Base-by-base conservation (phyloP, 2,888 invertebrate species). In the Ectropis crepuscularia region DNA sequence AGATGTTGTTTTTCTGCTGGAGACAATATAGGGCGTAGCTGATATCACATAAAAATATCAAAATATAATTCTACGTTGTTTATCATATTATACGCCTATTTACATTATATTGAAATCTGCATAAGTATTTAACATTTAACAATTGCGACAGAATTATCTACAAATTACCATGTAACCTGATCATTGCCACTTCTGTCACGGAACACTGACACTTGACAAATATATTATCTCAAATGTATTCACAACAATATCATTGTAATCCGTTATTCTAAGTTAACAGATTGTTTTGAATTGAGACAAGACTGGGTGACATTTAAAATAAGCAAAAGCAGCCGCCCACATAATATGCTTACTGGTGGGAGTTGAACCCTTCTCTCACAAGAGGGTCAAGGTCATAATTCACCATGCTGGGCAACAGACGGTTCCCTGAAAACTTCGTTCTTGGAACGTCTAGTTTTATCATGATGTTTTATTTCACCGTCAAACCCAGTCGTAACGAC, bases 101-200 rank as follows among this genome's bases (percentile, higher is more conserved):
- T 41, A 41, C 41, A 28, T 28, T 5, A 10, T 41, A 41, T 48
- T 9, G 2, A 2, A 6, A 41, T 51, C 5, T 51, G 51, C 41
- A 42, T 28, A 16, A n/a, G 41, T 5, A 38, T 38, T 55, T 39
- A 55, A 41, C 55, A 47, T 53, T 60, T 28, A 43, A n/a, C 48
- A 57, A 57, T 62, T 63, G 53, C 11, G 38, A 43, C 58, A 58
- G 58, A 54, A 63, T 63, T 48, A 63, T 53, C 53, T 28, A 63
- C 58, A 63, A 63, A 63, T 63, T 49, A 54, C 42, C 58, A 58
- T 63, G 63, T 63, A 63, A 58, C 58, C 58, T 58, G 63, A 63
- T 63, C 51, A 36, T 53, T 54, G 39, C 49, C 53, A 58, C 63
- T 63, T 51, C 57, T 62, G 57, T 57, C 62, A 53, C 28, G 12